phyloP scores from a whole-genome alignment of 1,140 invertebrate genomes.

The Argopecten irradians region DNA sequence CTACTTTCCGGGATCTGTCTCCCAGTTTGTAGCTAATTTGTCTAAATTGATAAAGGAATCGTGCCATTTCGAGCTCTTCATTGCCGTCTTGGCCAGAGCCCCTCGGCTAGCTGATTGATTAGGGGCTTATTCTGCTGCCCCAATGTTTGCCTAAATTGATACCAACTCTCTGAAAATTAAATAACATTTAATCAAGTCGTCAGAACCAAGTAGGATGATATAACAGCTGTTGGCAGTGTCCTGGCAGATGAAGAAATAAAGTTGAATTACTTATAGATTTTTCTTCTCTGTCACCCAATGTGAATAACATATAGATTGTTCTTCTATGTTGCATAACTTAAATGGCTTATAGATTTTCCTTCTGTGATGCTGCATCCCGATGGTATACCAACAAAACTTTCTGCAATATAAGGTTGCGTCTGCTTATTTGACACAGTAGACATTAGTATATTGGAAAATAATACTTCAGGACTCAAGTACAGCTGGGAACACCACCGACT shows the following conservation, averaged over 20 bases:
- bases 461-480: neutral
- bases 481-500: neutral
- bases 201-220: neutral
- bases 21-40: neutral
- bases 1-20: neutral
- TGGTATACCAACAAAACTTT: neutral
- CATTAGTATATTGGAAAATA: neutral
- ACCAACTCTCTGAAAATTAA: neutral
- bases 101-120: neutral
- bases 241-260: slow-evolving; percentile 11
- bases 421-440: neutral
- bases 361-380: neutral
- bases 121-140: neutral
- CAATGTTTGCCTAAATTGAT: slow-evolving; percentile 17
- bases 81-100: neutral
- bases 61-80: neutral
- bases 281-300: neutral
- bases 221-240: slow-evolving; percentile 14
- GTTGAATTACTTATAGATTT: slow-evolving; percentile 19
- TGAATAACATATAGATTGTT: slow-evolving; percentile 12
- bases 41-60: neutral
- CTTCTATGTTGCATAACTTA: neutral
- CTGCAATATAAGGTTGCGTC: neutral
- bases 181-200: slow-evolving; percentile 14
- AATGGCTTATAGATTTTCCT: slow-evolving; percentile 12